Evolutionary conservation across 1,140 invertebrate species (phyloP), one percentile per base, ranked within the genome.

Genomic region (Tetranychus urticae): DNA sequence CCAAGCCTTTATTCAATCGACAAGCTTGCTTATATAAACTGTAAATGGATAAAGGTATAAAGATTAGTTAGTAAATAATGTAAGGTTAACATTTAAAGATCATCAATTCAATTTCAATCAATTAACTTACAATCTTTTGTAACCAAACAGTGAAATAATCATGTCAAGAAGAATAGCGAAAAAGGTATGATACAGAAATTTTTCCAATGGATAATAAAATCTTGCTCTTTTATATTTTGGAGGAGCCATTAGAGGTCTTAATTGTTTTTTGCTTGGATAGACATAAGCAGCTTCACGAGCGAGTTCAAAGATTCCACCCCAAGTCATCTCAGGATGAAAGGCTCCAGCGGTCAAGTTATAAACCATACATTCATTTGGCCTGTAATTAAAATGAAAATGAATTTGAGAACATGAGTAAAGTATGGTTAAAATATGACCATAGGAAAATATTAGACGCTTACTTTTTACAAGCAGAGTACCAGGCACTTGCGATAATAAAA

Each of bases 131-230:
- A 58, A 45, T 42, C 5, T 46, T n/a, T 58, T 58, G n/a, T 58
- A 35, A 39, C 57, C 57, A 10, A 42, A 58, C 1, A 58, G 13
- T 33, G 34, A 36, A 2, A 60, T 13, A 34, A 60, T 60, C 4
- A 60, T 36, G 36, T 61, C 60, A 56, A 61, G 5, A 14, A 61
- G 7, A 39, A 58, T 56, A 23, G 60, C 60, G 33, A 61, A 61
- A 12, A 61, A 46, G 4, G 34, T 42, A 7, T 61, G 36, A 47
- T 34, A 58, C n/a, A 62, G 14, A 45, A 57, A 45, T 33, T n/a
- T 46, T 47, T 33, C 37, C 7, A 58, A 23, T 13, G n/a, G 31
- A 35, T 33, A n/a, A 50, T 14, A n/a, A 5, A 12, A 45, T 39
- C 37, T 7, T 23, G 47, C 46, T 35, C 47, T 34, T 14, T 60